Evolutionary conservation across 2,888 invertebrate species (phyloP).

Genomic region (Phorcus lineatus): DNA sequence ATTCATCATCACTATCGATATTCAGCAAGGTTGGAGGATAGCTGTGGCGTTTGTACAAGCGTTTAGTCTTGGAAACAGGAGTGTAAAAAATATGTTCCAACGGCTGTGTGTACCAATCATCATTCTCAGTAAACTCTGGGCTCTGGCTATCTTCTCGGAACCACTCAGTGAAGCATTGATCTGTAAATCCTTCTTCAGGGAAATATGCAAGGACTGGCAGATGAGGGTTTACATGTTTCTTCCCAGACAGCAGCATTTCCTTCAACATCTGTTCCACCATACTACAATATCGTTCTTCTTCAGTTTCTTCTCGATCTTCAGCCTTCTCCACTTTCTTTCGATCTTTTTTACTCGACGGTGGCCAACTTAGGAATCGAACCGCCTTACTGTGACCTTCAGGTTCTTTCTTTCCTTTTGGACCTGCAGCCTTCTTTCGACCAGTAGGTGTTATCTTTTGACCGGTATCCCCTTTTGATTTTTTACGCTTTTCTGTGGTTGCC

Average conservation of each 20-base stretch:
- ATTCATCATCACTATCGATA: background rate
- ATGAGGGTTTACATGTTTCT: background rate
- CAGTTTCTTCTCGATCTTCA: conserved; percentile 7
- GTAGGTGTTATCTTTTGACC: background rate
- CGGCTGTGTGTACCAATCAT: conserved; percentile 66
- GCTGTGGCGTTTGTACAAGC: conserved; percentile 60
- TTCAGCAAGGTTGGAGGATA: conserved; percentile 38
- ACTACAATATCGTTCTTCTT: conserved; percentile 48
- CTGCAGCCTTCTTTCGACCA: background rate
- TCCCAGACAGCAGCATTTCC: conserved; percentile 49
- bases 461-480: background rate
- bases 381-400: conserved; percentile 19
- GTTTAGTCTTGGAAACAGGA: conserved; percentile 42
- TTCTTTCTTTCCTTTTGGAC: conserved; percentile 22
- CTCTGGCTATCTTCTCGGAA: conserved; percentile 45
- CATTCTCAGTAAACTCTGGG: conserved; percentile 62
- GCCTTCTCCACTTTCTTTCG: background rate
- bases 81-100: conserved; percentile 54
- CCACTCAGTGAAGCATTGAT: conserved; percentile 22
- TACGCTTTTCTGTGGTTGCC: background rate
- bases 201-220: conserved; percentile 4
- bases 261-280: conserved; percentile 57
- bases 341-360: conserved; percentile 33
- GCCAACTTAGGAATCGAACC: conserved; percentile 44
- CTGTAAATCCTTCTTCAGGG: background rate